Percentiles rank a stretch among this genome's conserved stretches.
phyloP scores from a whole-genome alignment of 2,888 invertebrate species.

The Apoda limacodes region DNA sequence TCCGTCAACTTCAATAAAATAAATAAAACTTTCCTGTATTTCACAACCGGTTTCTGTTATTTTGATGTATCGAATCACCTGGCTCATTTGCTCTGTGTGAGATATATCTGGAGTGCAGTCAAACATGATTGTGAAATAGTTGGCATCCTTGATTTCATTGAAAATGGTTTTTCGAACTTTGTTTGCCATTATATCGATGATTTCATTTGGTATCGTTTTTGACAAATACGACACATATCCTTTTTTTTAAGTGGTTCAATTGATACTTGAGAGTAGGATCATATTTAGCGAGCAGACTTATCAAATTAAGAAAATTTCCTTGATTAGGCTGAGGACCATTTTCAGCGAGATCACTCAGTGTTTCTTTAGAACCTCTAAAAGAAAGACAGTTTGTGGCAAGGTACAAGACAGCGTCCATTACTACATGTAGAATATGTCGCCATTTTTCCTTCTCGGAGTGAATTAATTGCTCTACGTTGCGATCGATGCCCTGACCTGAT shows the following conservation, averaged over 20 bases:
- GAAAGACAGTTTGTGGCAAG: conserved; percentile 20
- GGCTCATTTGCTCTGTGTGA: conserved; percentile 27
- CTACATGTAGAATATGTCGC: conserved; percentile 21
- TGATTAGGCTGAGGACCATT: conserved; percentile 21
- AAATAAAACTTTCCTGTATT: too few species aligned
- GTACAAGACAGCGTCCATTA: conserved; percentile 23
- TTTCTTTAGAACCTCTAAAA: conserved; percentile 20
- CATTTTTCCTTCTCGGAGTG: conserved; percentile 21
- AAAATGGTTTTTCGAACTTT: conserved; percentile 20
- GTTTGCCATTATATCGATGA: conserved; percentile 24
- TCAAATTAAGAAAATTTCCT: conserved; percentile 23
- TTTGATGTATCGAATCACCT: conserved; percentile 25
- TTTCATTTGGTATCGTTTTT: conserved; percentile 24
- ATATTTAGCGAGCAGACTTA: conserved; percentile 22
- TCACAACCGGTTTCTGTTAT: too few species aligned
- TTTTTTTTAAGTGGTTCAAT: conserved; percentile 17
- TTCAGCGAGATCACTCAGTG: conserved; percentile 16
- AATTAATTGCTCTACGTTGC: conserved; percentile 19
- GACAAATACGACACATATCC: conserved; percentile 25
- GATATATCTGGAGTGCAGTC: conserved; percentile 29
- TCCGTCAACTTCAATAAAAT: too few species aligned
- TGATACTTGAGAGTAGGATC: conserved; percentile 15
- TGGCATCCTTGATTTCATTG: conserved; percentile 20
- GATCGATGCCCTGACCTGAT: conserved; percentile 20
- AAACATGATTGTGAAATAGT: conserved; percentile 25